These are phyloP conservation scores for Heterodera carotae DNA, from an alignment of 1,140 invertebrate genomes.

Conservation along the genomic window DNA sequence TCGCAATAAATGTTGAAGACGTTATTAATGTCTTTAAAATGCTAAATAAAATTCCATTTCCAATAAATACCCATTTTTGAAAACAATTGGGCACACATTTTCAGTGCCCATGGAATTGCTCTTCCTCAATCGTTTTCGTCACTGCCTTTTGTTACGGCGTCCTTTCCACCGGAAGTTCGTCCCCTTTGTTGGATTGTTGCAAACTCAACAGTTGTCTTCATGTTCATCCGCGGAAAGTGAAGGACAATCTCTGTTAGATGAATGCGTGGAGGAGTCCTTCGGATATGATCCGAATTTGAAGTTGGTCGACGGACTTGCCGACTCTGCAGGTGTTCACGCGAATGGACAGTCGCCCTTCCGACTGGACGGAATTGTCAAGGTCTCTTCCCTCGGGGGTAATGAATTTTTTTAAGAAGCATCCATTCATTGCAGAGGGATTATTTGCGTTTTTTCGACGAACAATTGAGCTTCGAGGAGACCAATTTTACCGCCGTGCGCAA, in stretches of 20 bases:
- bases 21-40: too few relatives aligned
- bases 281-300: conserved; percentile 1
- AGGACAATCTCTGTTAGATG: background rate
- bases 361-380: background rate
- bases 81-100: too few relatives aligned
- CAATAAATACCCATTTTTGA: background rate
- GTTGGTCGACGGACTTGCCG: background rate
- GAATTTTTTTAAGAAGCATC: background rate
- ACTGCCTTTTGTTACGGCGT: background rate
- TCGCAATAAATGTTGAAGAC: too few relatives aligned
- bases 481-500: conserved; percentile 17
- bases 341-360: background rate
- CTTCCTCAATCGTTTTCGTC: background rate
- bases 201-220: background rate
- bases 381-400: background rate
- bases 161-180: background rate
- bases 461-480: conserved; percentile 1
- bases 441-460: conserved; percentile 1
- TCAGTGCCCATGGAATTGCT: conserved; percentile 1
- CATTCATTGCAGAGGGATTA: background rate
- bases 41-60: too few relatives aligned
- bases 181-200: background rate
- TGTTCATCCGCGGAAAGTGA: background rate
- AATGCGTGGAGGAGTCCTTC: background rate
- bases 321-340: background rate